Evolutionary conservation across 2,797 vertebrate genomes (phyloP).

Genomic region (Acestrorhynchus altus): DNA sequence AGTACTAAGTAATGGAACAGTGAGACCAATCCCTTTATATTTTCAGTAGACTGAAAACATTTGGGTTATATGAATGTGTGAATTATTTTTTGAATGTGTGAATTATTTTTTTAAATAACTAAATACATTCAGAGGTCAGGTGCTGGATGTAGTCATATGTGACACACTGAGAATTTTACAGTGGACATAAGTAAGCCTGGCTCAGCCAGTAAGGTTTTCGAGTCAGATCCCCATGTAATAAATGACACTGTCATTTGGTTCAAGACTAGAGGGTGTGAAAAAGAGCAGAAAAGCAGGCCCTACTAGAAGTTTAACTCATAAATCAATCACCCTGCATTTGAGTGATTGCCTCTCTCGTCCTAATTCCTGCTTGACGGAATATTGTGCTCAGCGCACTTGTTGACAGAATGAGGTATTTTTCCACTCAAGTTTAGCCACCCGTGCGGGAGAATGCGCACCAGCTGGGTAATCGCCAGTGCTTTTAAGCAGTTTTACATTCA

Average conservation of each 20-base stretch:
- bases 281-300: not conserved
- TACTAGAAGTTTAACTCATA: not conserved
- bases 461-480: not conserved
- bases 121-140: no score
- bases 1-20: no score
- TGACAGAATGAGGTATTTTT: slow-evolving; percentile 14
- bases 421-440: not conserved
- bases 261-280: not conserved
- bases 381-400: not conserved
- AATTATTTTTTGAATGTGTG: no score
- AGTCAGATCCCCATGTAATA: not conserved
- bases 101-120: no score
- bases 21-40: no score
- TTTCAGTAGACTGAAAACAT: no score
- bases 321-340: not conserved
- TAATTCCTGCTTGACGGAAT: not conserved
- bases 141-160: no score
- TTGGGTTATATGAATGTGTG: no score
- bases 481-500: not conserved
- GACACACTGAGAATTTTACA: no score
- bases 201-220: not conserved
- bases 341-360: slow-evolving; percentile 2
- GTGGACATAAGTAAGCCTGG: not conserved
- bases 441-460: not conserved
- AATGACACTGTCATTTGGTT: not conserved